phyloP scores from a whole-genome alignment of 2,113 vertebrate genomes.

The Engraulis encrasicolus region DNA sequence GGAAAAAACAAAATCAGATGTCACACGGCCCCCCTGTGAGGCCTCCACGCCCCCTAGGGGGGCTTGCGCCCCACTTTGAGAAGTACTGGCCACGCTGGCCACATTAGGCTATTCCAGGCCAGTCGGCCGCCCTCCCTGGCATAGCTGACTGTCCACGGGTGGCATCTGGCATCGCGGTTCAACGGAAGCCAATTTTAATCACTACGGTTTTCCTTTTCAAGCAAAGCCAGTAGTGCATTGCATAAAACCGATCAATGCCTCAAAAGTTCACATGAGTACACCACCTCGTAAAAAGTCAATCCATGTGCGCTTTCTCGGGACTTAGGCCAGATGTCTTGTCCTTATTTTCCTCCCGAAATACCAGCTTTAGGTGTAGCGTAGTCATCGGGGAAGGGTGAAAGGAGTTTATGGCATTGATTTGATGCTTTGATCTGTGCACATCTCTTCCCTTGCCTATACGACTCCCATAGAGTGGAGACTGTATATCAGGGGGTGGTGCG shows the following conservation, averaged over 20 bases:
- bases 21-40: too few species aligned
- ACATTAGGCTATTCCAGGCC: too few species aligned
- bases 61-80: too few species aligned
- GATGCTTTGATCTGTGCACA: background rate
- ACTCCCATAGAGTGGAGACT: background rate
- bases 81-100: too few species aligned
- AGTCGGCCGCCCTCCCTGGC: too few species aligned
- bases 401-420: slow-evolving; percentile 5
- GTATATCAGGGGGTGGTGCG: background rate
- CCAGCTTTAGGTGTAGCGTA: background rate
- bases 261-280: background rate
- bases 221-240: background rate
- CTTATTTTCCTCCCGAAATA: background rate
- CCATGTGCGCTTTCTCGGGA: background rate
- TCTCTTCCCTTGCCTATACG: background rate
- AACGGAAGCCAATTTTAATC: background rate
- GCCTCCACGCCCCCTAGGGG: too few species aligned
- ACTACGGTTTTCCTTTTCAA: background rate
- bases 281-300: background rate
- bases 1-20: too few species aligned
- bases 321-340: background rate
- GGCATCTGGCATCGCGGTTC: too few species aligned
- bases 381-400: background rate
- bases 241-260: background rate
- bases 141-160: too few species aligned